These are phyloP conservation scores for Sceliomorpha sp. DNA, from an alignment of 2,888 invertebrate species.

Conservation along the genomic window DNA sequence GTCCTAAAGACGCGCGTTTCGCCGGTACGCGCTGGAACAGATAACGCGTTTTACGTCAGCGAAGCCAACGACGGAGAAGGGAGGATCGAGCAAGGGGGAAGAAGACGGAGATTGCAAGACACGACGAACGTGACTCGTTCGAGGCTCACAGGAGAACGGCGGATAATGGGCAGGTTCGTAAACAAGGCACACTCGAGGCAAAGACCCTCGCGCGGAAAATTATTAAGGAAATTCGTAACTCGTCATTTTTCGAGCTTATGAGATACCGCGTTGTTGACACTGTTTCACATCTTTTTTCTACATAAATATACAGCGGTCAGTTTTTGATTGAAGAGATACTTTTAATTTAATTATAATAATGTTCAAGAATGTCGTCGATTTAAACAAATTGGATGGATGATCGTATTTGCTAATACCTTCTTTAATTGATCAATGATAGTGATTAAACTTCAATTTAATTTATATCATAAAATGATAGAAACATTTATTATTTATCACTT, in stretches of 20 bases:
- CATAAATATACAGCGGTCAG: background rate
- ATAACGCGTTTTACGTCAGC: constrained; percentile 49
- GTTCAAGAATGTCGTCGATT: too few species aligned
- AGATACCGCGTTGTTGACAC: constrained; percentile 20
- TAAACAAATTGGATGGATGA: background rate
- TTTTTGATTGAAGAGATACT: too few species aligned
- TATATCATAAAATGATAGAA: too few species aligned
- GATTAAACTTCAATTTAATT: too few species aligned
- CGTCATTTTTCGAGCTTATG: constrained; percentile 12
- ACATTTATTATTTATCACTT: too few species aligned
- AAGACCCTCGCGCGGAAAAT: constrained; percentile 35
- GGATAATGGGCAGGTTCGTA: constrained; percentile 61
- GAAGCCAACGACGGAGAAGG: background rate
- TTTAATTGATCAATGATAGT: too few species aligned
- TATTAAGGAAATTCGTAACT: constrained; percentile 28
- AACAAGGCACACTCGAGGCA: constrained; percentile 54
- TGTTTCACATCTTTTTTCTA: background rate
- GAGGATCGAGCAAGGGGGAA: constrained; percentile 5
- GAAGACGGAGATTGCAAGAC: constrained; percentile 29
- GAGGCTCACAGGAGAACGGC: constrained; percentile 31
- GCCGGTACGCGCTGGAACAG: constrained; percentile 39
- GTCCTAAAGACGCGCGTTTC: constrained; percentile 40
- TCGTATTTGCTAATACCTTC: background rate
- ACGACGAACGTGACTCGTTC: constrained; percentile 47
- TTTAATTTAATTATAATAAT: too few species aligned